Evolutionary conservation across 2,888 invertebrate genomes (phyloP), one percentile per base, ranked within the genome.

Genomic region (Platypus cylindrus): DNA sequence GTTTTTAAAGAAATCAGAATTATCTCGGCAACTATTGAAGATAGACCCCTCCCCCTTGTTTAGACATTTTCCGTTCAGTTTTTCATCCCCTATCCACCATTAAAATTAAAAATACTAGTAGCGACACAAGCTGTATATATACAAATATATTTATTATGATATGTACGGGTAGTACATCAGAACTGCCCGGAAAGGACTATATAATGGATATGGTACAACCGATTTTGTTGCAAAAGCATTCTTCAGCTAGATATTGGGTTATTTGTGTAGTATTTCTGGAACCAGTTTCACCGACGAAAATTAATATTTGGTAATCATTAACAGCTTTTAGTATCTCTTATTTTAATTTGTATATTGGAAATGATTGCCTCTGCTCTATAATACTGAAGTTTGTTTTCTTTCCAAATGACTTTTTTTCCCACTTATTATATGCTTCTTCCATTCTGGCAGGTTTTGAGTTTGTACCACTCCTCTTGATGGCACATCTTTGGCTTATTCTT

Each of bases 191-290:
- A n/a, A n/a, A n/a, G n/a, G n/a, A n/a, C n/a, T n/a, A n/a, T n/a
- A n/a, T n/a, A n/a, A n/a, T n/a, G n/a, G n/a, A n/a, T n/a, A n/a
- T n/a, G n/a, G 91, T 91, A 58, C 91, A 91, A 0, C 89, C 94
- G 36, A 98, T 87, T 65, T 90, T 90, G 3, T 86, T 97, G 18
- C 91, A 71, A 48, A 91, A 87, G 0, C 97, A 97, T 42, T 86
- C 82, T 64, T 97, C 97, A 0, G 91, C 89, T 24, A 98, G 67
- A 62, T 97, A 99, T 59, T 98, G 98, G 0, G 98, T 98, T 44
- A 98, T 97, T 62, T 99, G 98, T 0, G 98, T 98, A 0, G 98
- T 98, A 66, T 98, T 99, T 1, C 98, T 97, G 0, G 93, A 93
- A 0, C 94, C 94, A 0, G 98, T 98, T 65, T 98, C 98, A 1